Conservation (phyloP, 2,888 invertebrate species). For the Mystacides longicornis region DNA sequence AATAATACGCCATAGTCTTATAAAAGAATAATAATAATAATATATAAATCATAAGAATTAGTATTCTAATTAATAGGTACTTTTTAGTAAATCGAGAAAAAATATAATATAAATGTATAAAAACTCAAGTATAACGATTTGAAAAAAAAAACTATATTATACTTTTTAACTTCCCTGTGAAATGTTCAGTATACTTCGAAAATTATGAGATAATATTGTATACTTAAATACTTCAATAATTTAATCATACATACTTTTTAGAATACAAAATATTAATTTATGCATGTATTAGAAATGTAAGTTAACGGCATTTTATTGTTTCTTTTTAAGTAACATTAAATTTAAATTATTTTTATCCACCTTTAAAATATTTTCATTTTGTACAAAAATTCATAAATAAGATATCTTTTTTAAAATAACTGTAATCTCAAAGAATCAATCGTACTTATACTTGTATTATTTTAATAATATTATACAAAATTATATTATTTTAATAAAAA, state of each 20-base stretch:
- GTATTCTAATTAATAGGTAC: too few species aligned
- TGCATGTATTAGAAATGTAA: neutral
- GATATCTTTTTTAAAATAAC: neutral
- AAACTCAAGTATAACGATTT: constrained; percentile 24
- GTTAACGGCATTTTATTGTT: neutral
- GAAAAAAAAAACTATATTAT: constrained; percentile 24
- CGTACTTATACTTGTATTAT: neutral
- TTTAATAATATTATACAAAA: neutral
- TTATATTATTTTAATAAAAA: neutral
- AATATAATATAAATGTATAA: too few species aligned
- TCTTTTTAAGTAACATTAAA: neutral
- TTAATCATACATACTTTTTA: neutral
- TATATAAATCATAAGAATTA: too few species aligned
- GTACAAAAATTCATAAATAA: too few species aligned
- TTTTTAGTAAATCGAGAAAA: too few species aligned
- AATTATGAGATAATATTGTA: neutral
- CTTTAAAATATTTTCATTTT: neutral
- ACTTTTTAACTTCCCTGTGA: constrained; percentile 24
- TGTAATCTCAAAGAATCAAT: neutral
- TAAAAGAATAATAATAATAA: constrained; percentile 21
- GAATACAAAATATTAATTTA: neutral
- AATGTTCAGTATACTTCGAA: constrained; percentile 20
- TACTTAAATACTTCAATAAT: neutral
- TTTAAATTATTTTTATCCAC: too few species aligned
- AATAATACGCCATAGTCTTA: constrained; percentile 25